Conservation (phyloP, 2,113 vertebrate genomes). For the Serilophus lunatus region DNA sequence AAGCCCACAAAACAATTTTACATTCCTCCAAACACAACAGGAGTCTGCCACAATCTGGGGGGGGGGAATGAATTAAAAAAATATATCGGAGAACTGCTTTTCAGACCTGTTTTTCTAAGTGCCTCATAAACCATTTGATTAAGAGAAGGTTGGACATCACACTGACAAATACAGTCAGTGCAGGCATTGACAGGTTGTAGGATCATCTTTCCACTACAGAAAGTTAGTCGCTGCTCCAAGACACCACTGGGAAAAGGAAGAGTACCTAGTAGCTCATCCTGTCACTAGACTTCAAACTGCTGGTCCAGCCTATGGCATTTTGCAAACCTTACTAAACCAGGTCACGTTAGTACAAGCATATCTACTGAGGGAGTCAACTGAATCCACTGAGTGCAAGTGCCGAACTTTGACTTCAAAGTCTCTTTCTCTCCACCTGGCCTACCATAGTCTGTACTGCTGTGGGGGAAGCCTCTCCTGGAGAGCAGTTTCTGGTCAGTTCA, state of each 20-base stretch:
- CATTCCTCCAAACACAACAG: neutral
- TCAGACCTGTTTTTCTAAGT: neutral
- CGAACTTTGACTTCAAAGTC: neutral
- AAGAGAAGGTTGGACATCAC: neutral
- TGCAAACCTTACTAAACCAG: neutral
- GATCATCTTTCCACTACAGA: neutral
- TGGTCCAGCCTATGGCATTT: neutral
- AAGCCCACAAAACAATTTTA: neutral
- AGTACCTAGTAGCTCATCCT: neutral
- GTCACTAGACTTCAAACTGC: neutral
- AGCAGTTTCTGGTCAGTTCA: neutral
- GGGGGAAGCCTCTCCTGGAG: neutral
- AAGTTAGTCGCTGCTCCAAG: neutral
- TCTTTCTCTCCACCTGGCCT: neutral
- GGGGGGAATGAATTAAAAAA: too few relatives aligned
- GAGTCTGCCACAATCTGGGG: neutral
- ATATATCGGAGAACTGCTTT: neutral
- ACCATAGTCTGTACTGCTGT: too few relatives aligned
- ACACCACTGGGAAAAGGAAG: neutral
- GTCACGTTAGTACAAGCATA: neutral
- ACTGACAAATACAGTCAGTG: neutral
- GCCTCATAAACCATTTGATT: neutral
- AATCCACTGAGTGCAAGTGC: neutral
- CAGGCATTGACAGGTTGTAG: fast-evolving
- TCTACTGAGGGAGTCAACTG: neutral